A percentile compares a stretch with the other conserved stretches of the same genome.
These are phyloP conservation scores for Aegithalos caudatus DNA, from an alignment of 2,113 vertebrate species.

Conservation along the genomic window DNA sequence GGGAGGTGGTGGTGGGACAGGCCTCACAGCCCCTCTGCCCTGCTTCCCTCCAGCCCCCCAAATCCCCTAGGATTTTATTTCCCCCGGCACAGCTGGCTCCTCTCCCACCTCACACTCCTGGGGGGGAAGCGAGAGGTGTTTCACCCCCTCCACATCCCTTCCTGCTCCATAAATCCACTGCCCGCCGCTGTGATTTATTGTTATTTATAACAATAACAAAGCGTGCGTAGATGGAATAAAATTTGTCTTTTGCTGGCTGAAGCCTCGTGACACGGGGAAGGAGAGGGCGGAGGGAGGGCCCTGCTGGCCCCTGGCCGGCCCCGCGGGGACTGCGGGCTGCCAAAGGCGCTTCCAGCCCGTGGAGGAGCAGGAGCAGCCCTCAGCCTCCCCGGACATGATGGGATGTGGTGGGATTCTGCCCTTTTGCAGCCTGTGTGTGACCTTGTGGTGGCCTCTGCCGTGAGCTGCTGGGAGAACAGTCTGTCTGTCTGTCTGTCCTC, in stretches of 20 bases:
- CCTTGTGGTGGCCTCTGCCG: accelerated
- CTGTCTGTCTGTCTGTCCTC: background rate
- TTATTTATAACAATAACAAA: background rate
- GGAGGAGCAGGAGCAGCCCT: background rate
- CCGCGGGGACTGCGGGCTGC: accelerated
- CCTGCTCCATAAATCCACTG: background rate
- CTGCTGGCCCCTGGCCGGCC: background rate
- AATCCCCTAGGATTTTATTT: background rate
- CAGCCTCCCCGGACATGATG: accelerated
- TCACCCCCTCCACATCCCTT: background rate
- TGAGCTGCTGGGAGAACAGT: background rate
- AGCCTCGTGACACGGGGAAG: background rate
- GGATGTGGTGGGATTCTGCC: background rate
- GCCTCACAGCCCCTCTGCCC: accelerated
- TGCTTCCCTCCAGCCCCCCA: background rate
- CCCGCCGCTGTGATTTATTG: accelerated
- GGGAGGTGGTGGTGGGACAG: background rate
- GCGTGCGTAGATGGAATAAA: accelerated
- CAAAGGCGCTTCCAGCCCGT: background rate
- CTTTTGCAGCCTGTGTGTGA: background rate
- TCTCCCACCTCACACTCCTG: background rate
- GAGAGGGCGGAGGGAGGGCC: background rate
- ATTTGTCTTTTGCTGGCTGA: background rate
- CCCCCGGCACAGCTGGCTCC: background rate
- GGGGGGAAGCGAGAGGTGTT: background rate